A percentile compares a stretch with the other conserved stretches of the same genome.
Evolutionary conservation across 2,113 vertebrate genomes (phyloP).

Genomic region (Vulpes lagopus): DNA sequence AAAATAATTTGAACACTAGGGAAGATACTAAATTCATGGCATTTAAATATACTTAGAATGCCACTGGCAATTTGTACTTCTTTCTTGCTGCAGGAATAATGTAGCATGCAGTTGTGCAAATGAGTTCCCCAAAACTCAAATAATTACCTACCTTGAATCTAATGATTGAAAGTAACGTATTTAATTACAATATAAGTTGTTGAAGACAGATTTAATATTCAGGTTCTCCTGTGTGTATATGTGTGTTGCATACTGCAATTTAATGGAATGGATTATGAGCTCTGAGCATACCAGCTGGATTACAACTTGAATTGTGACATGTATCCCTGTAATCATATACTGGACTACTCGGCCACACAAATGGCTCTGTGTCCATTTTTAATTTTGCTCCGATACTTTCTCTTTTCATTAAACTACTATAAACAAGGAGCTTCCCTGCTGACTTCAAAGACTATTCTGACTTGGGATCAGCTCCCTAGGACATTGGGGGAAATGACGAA

Average conservation of each 20-base stretch:
- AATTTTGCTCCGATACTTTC: slow-evolving; percentile 13
- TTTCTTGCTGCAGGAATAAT: not conserved
- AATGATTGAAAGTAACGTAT: slow-evolving; percentile 1
- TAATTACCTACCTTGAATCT: not conserved
- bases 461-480: slow-evolving; percentile 49
- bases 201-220: not conserved
- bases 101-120: not conserved
- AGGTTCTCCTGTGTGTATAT: not conserved
- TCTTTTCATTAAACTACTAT: slow-evolving; percentile 49
- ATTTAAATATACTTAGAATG: not conserved
- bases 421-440: slow-evolving; percentile 70
- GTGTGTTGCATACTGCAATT: not conserved
- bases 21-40: not conserved
- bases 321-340: not conserved
- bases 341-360: not conserved
- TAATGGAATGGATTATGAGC: not conserved
- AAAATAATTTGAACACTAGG: not conserved
- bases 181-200: not conserved
- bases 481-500: slow-evolving; percentile 69
- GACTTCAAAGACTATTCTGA: slow-evolving; percentile 76
- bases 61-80: not conserved
- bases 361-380: not conserved
- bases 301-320: not conserved
- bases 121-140: not conserved
- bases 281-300: not conserved